Base-by-base conservation (phyloP, 2,113 vertebrate genomes). In the Fukomys damarensis region DNA sequence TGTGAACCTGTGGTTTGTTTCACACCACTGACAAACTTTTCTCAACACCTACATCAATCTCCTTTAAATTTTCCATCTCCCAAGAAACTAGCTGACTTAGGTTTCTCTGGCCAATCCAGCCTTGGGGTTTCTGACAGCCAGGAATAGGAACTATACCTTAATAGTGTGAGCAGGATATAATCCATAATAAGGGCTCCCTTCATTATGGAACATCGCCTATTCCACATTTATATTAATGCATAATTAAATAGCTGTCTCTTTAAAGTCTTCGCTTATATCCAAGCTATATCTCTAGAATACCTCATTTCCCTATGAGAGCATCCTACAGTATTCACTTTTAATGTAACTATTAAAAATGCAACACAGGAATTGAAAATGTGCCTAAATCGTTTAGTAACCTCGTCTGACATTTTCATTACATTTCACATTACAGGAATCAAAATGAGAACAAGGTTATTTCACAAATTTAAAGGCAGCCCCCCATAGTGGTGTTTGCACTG, bases 301-400 rank as follows among this genome's bases (percentile, higher is more conserved):
- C 91, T 97, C 94, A 97, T 98, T 97, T 96, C 68, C 89, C 86
- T 70, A 54, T 24, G 70, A 76, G 30, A 46, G 72, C 41, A 43
- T 86, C 91, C 93, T 86, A 46, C n/a, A 72, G 86, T 87, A 93
- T 96, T 97, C 95, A 58, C 59, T 97, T 97, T 96, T 98, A 97
- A 96, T 97, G 94, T 97, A 92, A 96, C 93, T 95, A 98, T 98
- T 97, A 97, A 97, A 98, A 97, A 98, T 97, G 97, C 95, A 97
- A 81, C 65, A 93, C 59, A 95, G 89, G 93, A 96, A 97, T 97
- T 96, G 95, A 85, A 97, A 97, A 98, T 97, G 91, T 97, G 86
- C 93, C 95, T 90, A 93, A 96, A 90, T 96, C 76, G 24, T 97
- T 97, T 97, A 96, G 95, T 95, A 96, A 96, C 94, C 93, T 97